A percentile compares a stretch with the other conserved stretches of the same genome.
Conservation (phyloP, 1,140 invertebrate species). For the Daktulosphaira vitifoliae region DNA sequence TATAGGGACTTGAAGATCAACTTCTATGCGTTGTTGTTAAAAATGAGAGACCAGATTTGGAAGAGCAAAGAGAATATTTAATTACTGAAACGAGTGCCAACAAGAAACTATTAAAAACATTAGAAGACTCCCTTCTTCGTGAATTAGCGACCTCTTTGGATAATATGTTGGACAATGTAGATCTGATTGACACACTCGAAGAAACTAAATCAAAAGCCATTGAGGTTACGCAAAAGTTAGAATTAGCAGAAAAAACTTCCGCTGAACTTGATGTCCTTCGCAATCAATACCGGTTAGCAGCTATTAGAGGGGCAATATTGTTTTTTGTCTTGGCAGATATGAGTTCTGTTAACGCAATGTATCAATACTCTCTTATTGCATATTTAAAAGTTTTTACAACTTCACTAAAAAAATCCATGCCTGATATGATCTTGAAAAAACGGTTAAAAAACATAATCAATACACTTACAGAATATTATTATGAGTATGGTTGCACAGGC, state of each 20-base stretch:
- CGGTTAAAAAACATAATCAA: slow-evolving; percentile 72
- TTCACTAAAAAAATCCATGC: slow-evolving; percentile 67
- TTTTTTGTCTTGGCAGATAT: slow-evolving; percentile 84
- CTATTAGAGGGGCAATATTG: slow-evolving; percentile 72
- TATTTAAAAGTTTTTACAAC: slow-evolving; percentile 71
- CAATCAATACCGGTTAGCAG: slow-evolving; percentile 71
- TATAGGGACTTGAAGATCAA: slow-evolving; percentile 76
- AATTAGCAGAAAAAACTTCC: slow-evolving; percentile 60
- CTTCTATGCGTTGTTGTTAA: slow-evolving; percentile 75
- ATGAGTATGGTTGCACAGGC: slow-evolving; percentile 81
- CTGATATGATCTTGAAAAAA: slow-evolving; percentile 59
- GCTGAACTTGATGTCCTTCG: slow-evolving; percentile 69
- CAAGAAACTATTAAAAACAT: slow-evolving; percentile 66
- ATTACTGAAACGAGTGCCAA: slow-evolving; percentile 78
- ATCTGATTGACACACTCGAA: slow-evolving; percentile 64
- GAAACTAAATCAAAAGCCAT: slow-evolving; percentile 18
- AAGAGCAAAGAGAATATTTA: slow-evolving; percentile 72
- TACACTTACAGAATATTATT: slow-evolving; percentile 74
- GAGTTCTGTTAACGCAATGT: slow-evolving; percentile 77
- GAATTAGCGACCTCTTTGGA: slow-evolving; percentile 74
- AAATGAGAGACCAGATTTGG: slow-evolving; percentile 68
- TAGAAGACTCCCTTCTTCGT: slow-evolving; percentile 72
- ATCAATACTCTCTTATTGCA: slow-evolving; percentile 76
- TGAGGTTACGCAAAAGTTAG: slow-evolving; percentile 62
- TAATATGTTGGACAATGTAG: slow-evolving; percentile 84